Evolutionary conservation across 53 echinoderm and acorn worm genomes (phyloP).

Genomic region (Crossaster papposus): DNA sequence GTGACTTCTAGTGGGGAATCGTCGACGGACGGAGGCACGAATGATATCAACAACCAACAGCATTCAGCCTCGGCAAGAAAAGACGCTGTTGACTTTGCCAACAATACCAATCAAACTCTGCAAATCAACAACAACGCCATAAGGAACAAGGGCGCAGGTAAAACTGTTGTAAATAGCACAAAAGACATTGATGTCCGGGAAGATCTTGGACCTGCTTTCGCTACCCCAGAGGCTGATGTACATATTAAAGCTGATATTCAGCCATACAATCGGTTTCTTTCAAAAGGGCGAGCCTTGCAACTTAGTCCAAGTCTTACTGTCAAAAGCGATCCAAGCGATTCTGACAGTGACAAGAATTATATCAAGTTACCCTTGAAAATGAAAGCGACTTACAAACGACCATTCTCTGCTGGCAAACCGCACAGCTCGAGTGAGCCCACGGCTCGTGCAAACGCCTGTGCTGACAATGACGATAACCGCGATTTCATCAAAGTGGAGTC

Average conservation of each 20-base stretch:
- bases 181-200: neutral
- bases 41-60: conserved; percentile 5
- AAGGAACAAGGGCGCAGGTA: neutral
- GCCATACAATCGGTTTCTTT: conserved; percentile 1
- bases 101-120: conserved; percentile 18
- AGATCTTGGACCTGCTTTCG: neutral
- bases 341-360: conserved; percentile 47
- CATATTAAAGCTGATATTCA: conserved; percentile 11
- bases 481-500: conserved; percentile 51
- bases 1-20: conserved; percentile 57
- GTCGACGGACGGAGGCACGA: conserved; percentile 37
- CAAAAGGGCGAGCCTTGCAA: neutral
- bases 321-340: conserved; percentile 36
- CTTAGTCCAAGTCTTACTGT: conserved; percentile 2
- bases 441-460: conserved; percentile 16
- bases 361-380: neutral
- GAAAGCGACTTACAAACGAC: neutral
- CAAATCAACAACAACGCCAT: neutral
- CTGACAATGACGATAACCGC: conserved; percentile 36
- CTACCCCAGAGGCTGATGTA: neutral
- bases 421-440: conserved; percentile 45
- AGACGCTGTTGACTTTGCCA: neutral
- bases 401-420: conserved; percentile 21
- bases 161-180: conserved; percentile 6
- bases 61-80: neutral